Base-by-base conservation (phyloP, 2,113 vertebrate genomes). In the Platycercus adscitus region DNA sequence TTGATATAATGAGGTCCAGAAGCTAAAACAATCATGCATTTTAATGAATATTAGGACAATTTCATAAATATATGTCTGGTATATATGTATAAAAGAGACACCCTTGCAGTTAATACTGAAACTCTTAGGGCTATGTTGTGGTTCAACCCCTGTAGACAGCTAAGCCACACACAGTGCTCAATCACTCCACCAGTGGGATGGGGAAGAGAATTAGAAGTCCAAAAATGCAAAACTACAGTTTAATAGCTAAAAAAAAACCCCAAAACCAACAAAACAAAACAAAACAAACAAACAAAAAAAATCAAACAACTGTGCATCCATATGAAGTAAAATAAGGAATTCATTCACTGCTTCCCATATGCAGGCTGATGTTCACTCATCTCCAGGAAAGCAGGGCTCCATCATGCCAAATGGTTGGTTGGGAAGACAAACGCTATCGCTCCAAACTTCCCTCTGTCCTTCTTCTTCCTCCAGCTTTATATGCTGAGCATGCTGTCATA, bases 371-470 rank as follows among this genome's bases (percentile, higher is more conserved):
- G 4, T 63, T 78, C 7, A 56, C 11, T 4, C 8, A 8, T 47
- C 17, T 64, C 13, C 29, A 58, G 23, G 31, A 69, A 84, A 73
- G 3, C 11, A 63, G 13, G 29, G 12, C 3, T 64, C 14, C 29
- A 25, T 43, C 9, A 15, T 7, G 1, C 4, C 10, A 9, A n/a
- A 28, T 0, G 0, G 4, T 56, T 76, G 21, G 16, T 24, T 31
- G 5, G 29, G 53, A 85, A 13, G 16, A 72, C 21, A 52, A 63
- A 68, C 4, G 5, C 8, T 10, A 25, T 73, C 8, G 23, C 17
- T 33, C 17, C 28, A 24, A 26, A 33, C 19, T 24, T 43, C 17
- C 2, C 1, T 1, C 12, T 23, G 26, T 43, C 43, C 29, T 43
- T 23, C 29, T 47, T 19, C 19, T 44, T 43, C 6, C 9, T 9